Base-by-base conservation (phyloP, 1,140 invertebrate species). In the Lasioglossum albipes region DNA sequence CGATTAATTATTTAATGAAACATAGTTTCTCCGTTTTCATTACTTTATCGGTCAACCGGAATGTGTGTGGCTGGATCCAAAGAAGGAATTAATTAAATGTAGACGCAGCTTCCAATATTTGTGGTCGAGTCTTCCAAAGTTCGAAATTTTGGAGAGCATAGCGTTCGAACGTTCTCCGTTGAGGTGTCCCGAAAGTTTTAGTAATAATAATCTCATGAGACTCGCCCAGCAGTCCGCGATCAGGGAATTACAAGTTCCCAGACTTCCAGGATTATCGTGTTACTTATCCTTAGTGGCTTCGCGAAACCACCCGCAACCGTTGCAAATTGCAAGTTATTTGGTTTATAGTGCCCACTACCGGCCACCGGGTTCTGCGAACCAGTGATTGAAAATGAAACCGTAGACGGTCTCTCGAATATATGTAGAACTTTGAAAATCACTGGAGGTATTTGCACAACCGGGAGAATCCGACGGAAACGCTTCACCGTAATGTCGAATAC, bases 261-360 rank as follows among this genome's bases (percentile, higher is more conserved):
- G 72, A 79, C 62, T 79, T n/a, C 45, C 70, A 18, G 62, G 70
- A 79, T 79, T 74, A 79, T 73, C 61, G 70, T 42, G 62, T 79
- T 79, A 74, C 65, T 68, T 68, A 68, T 68, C 66, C 41, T 65
- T 74, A 79, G 62, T 59, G 77, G 73, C 72, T 79, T 36, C 49
- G 7, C 18, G 22, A 57, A 64, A 65, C 70, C 61, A 2, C 69
- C 45, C 20, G 59, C 59, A 61, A 41, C 61, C 45, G 36, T 45
- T 20, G 70, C 77, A 54, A 79, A 66, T 64, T 79, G 7, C 70
- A 54, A 79, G 36, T 73, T 79, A 73, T 42, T 42, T 31, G 36
- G 45, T 36, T n/a, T 18, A 52, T 49, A 49, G 45, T 49, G 12
- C 10, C 9, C 45, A 10, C 22, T 22, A 73, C 36, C 22, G 27